These are phyloP conservation scores for Apostichopus leukothele DNA, from an alignment of 53 echinoderm and acorn worm species.

Conservation along the genomic window DNA sequence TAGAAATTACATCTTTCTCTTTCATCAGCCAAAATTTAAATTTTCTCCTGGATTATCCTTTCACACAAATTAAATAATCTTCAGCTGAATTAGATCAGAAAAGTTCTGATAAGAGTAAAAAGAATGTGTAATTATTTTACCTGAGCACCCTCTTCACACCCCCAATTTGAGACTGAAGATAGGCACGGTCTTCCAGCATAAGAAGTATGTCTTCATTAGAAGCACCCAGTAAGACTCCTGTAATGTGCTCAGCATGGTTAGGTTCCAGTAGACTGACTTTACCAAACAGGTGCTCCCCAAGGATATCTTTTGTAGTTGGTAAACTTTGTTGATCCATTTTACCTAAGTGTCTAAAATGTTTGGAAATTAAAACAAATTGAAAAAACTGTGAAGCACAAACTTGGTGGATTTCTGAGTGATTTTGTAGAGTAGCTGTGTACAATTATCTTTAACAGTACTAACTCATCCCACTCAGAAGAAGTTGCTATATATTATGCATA, in stretches of 20 bases:
- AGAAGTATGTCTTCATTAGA: constrained; percentile 83
- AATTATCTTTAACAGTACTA: no score
- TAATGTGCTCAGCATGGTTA: constrained; percentile 67
- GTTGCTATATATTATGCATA: no score
- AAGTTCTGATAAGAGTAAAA: no score
- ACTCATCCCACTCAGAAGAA: no score
- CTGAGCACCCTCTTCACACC: constrained; percentile 64
- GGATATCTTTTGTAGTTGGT: constrained; percentile 71
- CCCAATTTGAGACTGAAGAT: constrained; percentile 62
- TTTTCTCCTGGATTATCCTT: no score
- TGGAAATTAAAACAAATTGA: no score
- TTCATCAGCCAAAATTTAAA: background rate
- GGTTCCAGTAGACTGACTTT: constrained; percentile 64
- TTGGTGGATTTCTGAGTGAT: no score
- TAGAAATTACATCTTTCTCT: background rate
- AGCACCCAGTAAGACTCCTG: constrained; percentile 91
- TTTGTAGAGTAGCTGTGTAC: no score
- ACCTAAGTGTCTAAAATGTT: no score
- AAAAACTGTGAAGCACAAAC: no score
- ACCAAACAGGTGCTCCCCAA: constrained; percentile 82
- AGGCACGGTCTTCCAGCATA: constrained; percentile 70
- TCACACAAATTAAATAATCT: no score
- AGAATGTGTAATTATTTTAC: background rate
- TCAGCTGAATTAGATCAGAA: no score
- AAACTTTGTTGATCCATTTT: background rate